Percentiles rank a stretch among this genome's conserved stretches.
Evolutionary conservation across 2,113 vertebrate genomes (phyloP).

Genomic region (Ailuropoda melanoleuca): DNA sequence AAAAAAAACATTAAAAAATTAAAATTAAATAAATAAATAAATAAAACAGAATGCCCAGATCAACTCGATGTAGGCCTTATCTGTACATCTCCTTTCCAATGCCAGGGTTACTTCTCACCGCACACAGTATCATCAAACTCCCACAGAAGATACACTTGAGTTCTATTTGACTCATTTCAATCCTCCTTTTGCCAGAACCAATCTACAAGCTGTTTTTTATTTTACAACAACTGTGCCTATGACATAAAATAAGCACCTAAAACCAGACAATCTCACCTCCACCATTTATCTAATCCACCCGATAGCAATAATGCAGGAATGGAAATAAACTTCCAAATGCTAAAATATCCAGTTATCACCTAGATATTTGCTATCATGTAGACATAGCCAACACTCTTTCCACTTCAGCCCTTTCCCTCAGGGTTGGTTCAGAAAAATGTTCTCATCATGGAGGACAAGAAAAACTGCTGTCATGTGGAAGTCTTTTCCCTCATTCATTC

Average conservation of each 20-base stretch:
- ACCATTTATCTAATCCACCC: not conserved
- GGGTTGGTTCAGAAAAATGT: not conserved
- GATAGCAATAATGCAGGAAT: not conserved
- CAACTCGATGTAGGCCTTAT: not conserved
- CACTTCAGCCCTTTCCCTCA: not conserved
- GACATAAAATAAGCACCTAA: constrained; percentile 18
- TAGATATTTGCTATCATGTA: not conserved
- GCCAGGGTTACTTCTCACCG: not conserved
- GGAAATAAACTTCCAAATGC: not conserved
- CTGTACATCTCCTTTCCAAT: not conserved
- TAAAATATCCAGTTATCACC: constrained; percentile 6
- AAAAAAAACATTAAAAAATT: too few species aligned
- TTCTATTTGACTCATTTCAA: constrained; percentile 11
- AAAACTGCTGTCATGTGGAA: not conserved
- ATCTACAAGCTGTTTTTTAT: not conserved
- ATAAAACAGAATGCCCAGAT: not conserved
- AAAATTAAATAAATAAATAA: too few species aligned
- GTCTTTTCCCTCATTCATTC: not conserved
- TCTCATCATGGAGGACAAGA: not conserved
- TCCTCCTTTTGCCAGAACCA: not conserved
- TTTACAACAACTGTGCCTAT: not conserved
- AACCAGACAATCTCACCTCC: not conserved
- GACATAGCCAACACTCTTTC: not conserved
- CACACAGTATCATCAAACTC: not conserved
- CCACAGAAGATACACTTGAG: not conserved